A percentile compares a stretch with the other conserved stretches of the same genome.
These are phyloP conservation scores for Artemisiospiza belli DNA, from an alignment of 2,113 vertebrate species.

Conservation along the genomic window DNA sequence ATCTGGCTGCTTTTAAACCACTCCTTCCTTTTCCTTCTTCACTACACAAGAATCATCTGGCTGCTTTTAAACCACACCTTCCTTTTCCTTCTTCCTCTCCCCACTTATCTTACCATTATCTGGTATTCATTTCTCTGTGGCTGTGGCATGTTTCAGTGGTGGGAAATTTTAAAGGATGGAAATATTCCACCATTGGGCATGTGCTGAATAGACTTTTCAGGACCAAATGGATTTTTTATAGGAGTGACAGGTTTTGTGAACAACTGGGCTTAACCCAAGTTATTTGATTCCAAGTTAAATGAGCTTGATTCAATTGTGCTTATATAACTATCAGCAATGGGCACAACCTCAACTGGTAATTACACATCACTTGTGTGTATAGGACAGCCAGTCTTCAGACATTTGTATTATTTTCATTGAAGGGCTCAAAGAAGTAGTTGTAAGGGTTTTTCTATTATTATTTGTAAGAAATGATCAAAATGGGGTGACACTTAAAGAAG, in stretches of 20 bases:
- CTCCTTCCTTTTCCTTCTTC: neutral
- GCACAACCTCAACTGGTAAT: neutral
- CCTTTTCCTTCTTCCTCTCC: neutral
- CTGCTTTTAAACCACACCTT: neutral
- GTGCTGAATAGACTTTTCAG: neutral
- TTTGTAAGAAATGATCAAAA: neutral
- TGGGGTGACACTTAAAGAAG: neutral
- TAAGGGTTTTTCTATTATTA: neutral
- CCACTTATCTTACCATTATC: neutral
- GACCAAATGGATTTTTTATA: neutral
- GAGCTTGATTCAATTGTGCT: neutral
- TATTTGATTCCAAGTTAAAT: conserved; percentile 1
- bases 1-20: neutral
- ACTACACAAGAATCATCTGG: neutral
- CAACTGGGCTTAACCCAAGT: neutral
- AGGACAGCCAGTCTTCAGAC: neutral
- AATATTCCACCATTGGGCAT: neutral
- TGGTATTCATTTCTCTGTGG: neutral
- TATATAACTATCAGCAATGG: neutral
- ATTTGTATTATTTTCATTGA: neutral
- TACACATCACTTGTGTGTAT: neutral
- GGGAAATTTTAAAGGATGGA: neutral
- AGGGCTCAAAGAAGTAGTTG: neutral
- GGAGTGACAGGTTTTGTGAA: neutral
- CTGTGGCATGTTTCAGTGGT: neutral